Percentiles rank a stretch among this genome's conserved stretches.
These are phyloP conservation scores for Carapus acus DNA, from an alignment of 2,797 vertebrate species.

Conservation along the genomic window DNA sequence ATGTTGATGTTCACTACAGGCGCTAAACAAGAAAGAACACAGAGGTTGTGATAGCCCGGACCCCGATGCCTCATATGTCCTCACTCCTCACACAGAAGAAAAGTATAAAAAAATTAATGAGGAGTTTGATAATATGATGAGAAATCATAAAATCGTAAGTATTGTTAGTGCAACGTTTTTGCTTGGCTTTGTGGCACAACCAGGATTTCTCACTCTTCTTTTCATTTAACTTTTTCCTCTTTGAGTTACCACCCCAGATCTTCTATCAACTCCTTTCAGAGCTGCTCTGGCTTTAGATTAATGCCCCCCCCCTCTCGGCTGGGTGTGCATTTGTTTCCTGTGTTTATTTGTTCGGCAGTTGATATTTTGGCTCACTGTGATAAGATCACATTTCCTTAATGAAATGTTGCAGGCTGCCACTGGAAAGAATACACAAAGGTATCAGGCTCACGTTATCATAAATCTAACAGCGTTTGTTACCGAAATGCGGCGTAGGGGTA, in stretches of 20 bases:
- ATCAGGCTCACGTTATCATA: conserved; percentile 35
- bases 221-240: conserved; percentile 54
- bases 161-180: conserved; percentile 73
- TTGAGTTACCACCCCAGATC: conserved; percentile 55
- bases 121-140: conserved; percentile 99
- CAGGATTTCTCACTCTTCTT: conserved; percentile 49
- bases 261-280: conserved; percentile 61
- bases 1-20: conserved; percentile 98
- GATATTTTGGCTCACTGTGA: conserved; percentile 66
- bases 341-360: conserved; percentile 56
- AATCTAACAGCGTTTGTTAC: conserved; percentile 35
- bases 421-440: conserved; percentile 42
- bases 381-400: conserved; percentile 74
- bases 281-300: conserved; percentile 52
- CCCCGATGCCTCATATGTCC: conserved; percentile 98
- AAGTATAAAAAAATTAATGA: conserved; percentile 99
- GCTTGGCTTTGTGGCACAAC: conserved; percentile 79
- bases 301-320: conserved; percentile 46
- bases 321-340: conserved; percentile 57
- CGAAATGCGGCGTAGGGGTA: conserved; percentile 26
- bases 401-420: conserved; percentile 51
- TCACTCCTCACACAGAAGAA: conserved; percentile 99
- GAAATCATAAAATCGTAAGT: conserved; percentile 99
- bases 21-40: conserved; percentile 99
- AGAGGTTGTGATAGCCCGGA: conserved; percentile 99